phyloP scores from a whole-genome alignment of 35 echinoderm and acorn worm species.

The Heliocidaris tuberculata region DNA sequence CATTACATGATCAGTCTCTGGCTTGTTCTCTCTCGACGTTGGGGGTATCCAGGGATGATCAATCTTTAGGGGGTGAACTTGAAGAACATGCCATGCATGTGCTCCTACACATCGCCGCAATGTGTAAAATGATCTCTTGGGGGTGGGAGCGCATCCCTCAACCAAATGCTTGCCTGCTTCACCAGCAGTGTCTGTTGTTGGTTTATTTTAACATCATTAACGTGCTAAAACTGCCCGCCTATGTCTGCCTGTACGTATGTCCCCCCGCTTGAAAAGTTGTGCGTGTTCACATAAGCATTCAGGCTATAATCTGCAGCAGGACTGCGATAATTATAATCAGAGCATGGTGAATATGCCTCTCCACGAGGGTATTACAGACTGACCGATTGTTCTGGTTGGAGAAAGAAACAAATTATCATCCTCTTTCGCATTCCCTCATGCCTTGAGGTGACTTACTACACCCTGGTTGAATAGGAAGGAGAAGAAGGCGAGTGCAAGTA shows the following conservation, averaged over 20 bases:
- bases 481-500: not conserved
- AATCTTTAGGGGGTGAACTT: not conserved
- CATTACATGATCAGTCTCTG: not conserved
- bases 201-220: not conserved
- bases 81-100: not conserved
- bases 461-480: not conserved
- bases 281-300: not conserved
- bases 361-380: not conserved
- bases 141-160: not conserved
- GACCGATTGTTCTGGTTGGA: not conserved
- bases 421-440: not conserved
- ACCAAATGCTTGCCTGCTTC: not conserved
- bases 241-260: not conserved
- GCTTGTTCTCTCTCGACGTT: not conserved
- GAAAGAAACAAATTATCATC: not conserved
- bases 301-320: not conserved
- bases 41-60: not conserved
- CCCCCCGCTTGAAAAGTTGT: not conserved
- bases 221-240: not conserved
- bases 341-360: not conserved
- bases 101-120: not conserved
- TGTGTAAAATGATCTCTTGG: not conserved
- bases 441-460: not conserved
- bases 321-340: not conserved
- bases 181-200: not conserved